Conservation (phyloP, 64 coral and sea anemone species). For the Stylophora pistillata region DNA sequence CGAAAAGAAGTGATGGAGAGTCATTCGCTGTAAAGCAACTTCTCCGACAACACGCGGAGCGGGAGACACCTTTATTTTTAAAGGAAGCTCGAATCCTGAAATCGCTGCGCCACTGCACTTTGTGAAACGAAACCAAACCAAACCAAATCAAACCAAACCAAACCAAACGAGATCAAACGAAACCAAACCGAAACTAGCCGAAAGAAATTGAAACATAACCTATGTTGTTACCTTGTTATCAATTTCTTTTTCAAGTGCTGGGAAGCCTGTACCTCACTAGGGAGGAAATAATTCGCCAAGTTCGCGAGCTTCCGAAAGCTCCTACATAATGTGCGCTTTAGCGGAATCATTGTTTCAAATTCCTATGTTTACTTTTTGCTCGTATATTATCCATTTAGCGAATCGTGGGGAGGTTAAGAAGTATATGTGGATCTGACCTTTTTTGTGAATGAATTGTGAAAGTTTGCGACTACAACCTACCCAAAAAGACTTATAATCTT, state of each 20-base stretch:
- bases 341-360: conserved; percentile 10
- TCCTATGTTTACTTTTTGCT: conserved; percentile 1
- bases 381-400: conserved; percentile 5
- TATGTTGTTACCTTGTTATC: neutral
- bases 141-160: no score
- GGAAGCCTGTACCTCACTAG: conserved; percentile 10
- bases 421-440: conserved; percentile 22
- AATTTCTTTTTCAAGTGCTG: conserved; percentile 10
- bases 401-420: conserved; percentile 12
- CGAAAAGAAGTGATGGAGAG: neutral
- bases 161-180: neutral
- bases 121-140: no score
- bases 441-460: conserved; percentile 19
- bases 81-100: no score
- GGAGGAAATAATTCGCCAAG: conserved; percentile 1
- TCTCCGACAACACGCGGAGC: no score
- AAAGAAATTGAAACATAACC: conserved; percentile 10
- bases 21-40: neutral
- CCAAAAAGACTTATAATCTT: conserved; percentile 20
- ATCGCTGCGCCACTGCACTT: no score
- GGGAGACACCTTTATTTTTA: no score
- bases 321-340: conserved; percentile 8
- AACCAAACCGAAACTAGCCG: conserved; percentile 1
- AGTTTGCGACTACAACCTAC: conserved; percentile 21
- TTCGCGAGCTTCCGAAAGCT: conserved; percentile 4